Base-by-base conservation (phyloP, 2,797 vertebrate species). In the Staurois parvus region DNA sequence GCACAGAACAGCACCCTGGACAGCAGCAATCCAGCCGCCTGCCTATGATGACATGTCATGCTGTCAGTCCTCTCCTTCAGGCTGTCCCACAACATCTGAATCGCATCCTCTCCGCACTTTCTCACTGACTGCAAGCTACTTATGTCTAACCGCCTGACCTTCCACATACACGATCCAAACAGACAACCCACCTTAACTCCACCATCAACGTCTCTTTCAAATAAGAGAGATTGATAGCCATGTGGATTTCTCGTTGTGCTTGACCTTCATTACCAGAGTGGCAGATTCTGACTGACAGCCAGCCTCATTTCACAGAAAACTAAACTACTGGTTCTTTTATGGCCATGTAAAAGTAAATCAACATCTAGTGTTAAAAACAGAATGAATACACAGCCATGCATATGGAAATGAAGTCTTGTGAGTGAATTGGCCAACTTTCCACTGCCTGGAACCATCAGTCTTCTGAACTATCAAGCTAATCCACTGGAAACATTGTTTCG, bases 61-160 rank as follows among this genome's bases (percentile, higher is more conserved):
- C 94, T 96, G 96, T 97, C 96, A 97, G 92, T 84, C 92, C 85
- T 85, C 90, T 95, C 94, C 96, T 96, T 90, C 90, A 91, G 95
- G 96, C 93, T 91, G 88, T 89, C 88, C 88, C 89, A 88, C 69
- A 91, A 89, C 92, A 76, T 88, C 91, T 75, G 77, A 91, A 91
- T 91, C 78, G 70, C 88, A 90, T 89, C 90, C 89, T 75, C 91
- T 85, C 83, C 28, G 86, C 88, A 91, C 89, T 91, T 89, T 91
- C 89, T 91, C 89, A 80, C 89, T 92, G 91, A 93, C 93, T 95
- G 88, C 90, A 87, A 95, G 93, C 92, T 89, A 93, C 90, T 93
- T 88, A 88, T 94, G 92, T 94, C 94, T 94, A 89, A 84, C 88
- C 92, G 94, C 94, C 92, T 91, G 90, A 94, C 90, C 90, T 90